These are phyloP conservation scores for Amphimedon queenslandica DNA, from an alignment of 37 sponge, comb jelly and placozoan genomes.

Conservation along the genomic window DNA sequence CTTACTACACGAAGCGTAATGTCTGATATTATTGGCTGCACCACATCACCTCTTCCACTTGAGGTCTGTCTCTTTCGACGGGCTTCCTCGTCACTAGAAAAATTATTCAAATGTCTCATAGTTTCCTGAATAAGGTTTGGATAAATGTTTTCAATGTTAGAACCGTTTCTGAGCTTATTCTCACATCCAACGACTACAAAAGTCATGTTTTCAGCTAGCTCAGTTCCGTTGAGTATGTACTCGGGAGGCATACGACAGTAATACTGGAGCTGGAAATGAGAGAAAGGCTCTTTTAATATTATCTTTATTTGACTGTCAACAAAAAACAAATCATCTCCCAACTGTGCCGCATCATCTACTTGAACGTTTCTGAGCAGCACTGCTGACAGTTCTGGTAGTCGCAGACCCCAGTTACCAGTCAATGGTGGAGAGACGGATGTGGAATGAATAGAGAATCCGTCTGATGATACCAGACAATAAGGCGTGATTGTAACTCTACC, in stretches of 20 bases:
- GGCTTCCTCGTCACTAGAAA: neutral
- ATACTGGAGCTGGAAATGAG: constrained; percentile 48
- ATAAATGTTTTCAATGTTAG: constrained; percentile 55
- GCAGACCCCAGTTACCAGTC: constrained; percentile 66
- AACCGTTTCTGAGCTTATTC: constrained; percentile 60
- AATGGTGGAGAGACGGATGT: constrained; percentile 46
- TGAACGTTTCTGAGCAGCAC: constrained; percentile 50
- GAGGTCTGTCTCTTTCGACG: neutral
- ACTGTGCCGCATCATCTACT: constrained; percentile 8
- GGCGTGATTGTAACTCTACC: neutral
- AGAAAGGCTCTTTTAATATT: constrained; percentile 54
- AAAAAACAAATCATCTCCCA: constrained; percentile 17
- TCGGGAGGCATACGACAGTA: constrained; percentile 48
- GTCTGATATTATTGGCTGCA: constrained; percentile 52
- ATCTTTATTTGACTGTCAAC: constrained; percentile 42
- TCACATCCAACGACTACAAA: constrained; percentile 68
- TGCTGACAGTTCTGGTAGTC: constrained; percentile 43
- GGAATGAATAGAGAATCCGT: constrained; percentile 36
- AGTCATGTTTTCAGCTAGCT: constrained; percentile 19
- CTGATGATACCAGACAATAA: constrained; percentile 65
- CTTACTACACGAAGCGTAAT: constrained; percentile 27
- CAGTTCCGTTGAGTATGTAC: constrained; percentile 29
- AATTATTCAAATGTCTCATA: neutral
- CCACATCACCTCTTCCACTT: neutral
- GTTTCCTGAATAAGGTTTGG: constrained; percentile 17